Conservation (phyloP, 2,113 vertebrate species). For the Melozone crissalis region DNA sequence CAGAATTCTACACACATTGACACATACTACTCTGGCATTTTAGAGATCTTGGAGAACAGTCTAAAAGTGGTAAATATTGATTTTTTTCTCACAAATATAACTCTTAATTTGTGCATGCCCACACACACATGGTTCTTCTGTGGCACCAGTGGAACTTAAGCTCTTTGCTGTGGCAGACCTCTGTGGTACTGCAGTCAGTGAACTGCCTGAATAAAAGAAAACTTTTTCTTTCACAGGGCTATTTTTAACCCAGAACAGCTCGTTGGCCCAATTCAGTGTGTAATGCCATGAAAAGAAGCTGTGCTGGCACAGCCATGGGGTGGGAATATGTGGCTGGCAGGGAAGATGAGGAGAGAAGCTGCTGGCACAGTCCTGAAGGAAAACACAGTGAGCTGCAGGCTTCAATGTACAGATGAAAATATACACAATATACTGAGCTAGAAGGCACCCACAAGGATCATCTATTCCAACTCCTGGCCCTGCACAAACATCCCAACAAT, state of each 20-base stretch:
- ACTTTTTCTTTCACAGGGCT: not conserved
- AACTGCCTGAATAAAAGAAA: not conserved
- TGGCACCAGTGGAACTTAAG: not conserved
- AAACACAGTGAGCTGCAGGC: not conserved
- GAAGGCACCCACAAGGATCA: not conserved
- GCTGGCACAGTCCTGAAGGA: not conserved
- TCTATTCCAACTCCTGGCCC: not conserved
- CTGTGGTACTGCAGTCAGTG: not conserved
- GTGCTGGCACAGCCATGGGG: not conserved
- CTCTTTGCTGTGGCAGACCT: not conserved
- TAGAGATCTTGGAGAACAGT: not conserved
- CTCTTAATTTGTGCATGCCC: not conserved
- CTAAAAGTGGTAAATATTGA: not conserved
- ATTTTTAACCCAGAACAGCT: not conserved
- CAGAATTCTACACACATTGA: not conserved
- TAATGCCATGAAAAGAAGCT: not conserved
- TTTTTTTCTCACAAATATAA: not conserved
- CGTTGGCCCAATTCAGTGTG: not conserved
- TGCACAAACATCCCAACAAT: not conserved
- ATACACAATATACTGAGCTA: not conserved
- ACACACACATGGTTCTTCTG: not conserved
- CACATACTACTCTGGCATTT: not conserved
- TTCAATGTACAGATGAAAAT: not conserved
- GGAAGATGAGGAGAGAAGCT: not conserved
- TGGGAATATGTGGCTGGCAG: not conserved